Evolutionary conservation across 2,888 invertebrate species (phyloP).

Genomic region (Cyaniris semiargus): DNA sequence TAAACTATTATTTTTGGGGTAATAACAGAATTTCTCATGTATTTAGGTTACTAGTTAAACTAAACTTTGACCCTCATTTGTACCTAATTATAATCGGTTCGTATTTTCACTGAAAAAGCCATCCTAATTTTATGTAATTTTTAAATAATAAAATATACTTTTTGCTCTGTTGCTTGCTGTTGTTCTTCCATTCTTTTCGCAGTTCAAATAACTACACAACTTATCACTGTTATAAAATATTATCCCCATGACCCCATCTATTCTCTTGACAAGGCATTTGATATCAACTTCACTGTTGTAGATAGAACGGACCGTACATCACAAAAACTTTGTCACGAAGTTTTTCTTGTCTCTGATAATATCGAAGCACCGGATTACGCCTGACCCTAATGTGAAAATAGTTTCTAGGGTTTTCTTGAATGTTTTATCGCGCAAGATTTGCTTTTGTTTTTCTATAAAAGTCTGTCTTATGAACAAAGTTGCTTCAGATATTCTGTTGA

Average conservation of each 20-base stretch:
- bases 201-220: neutral
- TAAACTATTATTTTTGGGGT: neutral
- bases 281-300: constrained; percentile 15
- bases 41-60: neutral
- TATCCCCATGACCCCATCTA: neutral
- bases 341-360: constrained; percentile 29
- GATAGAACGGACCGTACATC: constrained; percentile 25
- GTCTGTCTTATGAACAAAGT: neutral
- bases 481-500: neutral
- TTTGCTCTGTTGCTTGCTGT: neutral
- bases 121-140: neutral
- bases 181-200: neutral
- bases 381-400: constrained; percentile 30
- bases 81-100: neutral
- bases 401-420: constrained; percentile 17
- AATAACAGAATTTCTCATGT: neutral
- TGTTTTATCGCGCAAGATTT: neutral
- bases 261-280: constrained; percentile 15
- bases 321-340: constrained; percentile 29
- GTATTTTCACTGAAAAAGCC: no score
- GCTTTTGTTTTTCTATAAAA: neutral
- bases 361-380: constrained; percentile 21
- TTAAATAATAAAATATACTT: neutral
- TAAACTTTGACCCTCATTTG: neutral
- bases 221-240: constrained; percentile 5